Evolutionary conservation across 2,888 invertebrate genomes (phyloP).

Genomic region (Chorisops tibialis): DNA sequence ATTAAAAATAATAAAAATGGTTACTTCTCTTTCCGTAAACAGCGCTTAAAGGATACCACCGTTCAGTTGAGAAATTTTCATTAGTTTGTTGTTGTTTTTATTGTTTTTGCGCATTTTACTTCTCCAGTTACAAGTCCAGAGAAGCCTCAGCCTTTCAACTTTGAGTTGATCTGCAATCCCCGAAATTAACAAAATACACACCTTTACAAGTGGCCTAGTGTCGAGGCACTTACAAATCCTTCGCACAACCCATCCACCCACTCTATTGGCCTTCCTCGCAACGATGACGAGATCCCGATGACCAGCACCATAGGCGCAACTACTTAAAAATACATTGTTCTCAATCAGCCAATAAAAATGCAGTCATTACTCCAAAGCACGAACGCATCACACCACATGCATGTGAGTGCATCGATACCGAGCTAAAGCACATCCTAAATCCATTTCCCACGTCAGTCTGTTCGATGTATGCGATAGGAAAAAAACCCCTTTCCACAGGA

Average conservation of each 20-base stretch:
- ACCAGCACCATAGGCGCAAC: conserved; percentile 37
- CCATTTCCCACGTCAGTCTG: conserved; percentile 21
- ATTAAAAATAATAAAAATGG: conserved; percentile 3
- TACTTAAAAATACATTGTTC: conserved; percentile 46
- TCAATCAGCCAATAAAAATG: conserved; percentile 53
- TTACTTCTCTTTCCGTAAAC: not conserved
- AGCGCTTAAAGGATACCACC: too few relatives aligned
- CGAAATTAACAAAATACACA: too few relatives aligned
- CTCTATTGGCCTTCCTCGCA: not conserved
- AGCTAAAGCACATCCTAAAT: conserved; percentile 33
- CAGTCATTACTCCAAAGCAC: conserved; percentile 46
- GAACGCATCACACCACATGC: conserved; percentile 9
- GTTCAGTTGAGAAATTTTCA: too few relatives aligned
- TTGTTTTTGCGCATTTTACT: too few relatives aligned
- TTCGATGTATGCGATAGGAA: conserved; percentile 6
- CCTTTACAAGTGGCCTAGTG: too few relatives aligned
- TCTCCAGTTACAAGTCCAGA: too few relatives aligned
- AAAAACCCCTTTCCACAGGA: conserved; percentile 15
- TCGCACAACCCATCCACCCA: conserved; percentile 19
- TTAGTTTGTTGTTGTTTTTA: too few relatives aligned
- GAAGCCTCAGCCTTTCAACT: not conserved
- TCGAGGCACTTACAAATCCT: conserved; percentile 12
- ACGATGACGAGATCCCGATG: not conserved
- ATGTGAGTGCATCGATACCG: conserved; percentile 24
- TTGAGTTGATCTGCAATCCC: not conserved